Evolutionary conservation across 1,140 invertebrate genomes (phyloP), one percentile per base, ranked within the genome.

Genomic region (Tetramorium alpestre): DNA sequence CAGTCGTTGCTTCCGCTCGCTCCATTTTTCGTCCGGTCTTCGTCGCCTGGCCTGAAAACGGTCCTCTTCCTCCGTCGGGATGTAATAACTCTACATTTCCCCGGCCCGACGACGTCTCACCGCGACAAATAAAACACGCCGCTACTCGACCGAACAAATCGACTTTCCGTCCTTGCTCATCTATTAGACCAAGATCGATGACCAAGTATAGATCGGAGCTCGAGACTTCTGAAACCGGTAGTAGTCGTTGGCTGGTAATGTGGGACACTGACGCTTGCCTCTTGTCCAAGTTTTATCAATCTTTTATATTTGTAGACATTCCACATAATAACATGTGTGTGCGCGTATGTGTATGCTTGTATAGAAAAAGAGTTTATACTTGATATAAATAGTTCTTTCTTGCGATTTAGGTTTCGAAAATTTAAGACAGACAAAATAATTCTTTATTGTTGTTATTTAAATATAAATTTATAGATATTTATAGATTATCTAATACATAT

Each of bases 1-100:
- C 91, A 91, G 77, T 78, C 87, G 76, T 56, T 47, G 64, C 70
- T 90, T 89, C 67, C 85, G 85, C 10, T 84, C 70, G 87, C 70
- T 54, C 84, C 70, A 87, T 90, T 90, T 90, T 87, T 77, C 84
- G 41, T 86, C 54, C 85, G 22, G 75, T 41, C 75, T 70, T 62
- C 47, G 47, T 84, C 62, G 54, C 87, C 72, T 47, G 56, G 81
- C 78, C 54, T 84, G 65, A 78, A 89, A 85, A 73, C 69, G 76
- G 60, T 51, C 75, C 85, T 76, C 72, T 84, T 87, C 86, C 76
- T 76, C 64, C 72, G 58, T 7, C 51, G 73, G 65, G 77, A 89
- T 87, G 72, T 91, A 88, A 92, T 90, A 92, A 92, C 86, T 89
- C 89, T 92, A 87, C 85, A 87, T 89, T 89, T 89, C 81, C 80